Evolutionary conservation across 2,797 vertebrate species (phyloP).

Genomic region (Scomberomorus guttatus): DNA sequence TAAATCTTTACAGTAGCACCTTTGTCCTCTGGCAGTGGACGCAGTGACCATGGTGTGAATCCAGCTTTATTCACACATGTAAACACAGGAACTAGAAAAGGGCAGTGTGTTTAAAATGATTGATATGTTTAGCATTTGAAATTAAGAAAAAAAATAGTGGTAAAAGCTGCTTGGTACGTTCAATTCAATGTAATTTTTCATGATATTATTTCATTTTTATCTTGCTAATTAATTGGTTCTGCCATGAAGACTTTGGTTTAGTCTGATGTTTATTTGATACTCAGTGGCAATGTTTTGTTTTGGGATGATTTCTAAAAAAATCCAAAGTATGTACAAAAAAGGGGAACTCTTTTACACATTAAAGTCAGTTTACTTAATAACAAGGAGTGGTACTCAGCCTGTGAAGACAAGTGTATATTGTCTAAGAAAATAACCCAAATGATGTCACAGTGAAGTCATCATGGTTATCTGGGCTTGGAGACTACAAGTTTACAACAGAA

Average conservation of each 20-base stretch:
- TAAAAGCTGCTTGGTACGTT: neutral
- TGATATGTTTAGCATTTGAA: neutral
- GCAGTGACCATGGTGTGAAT: neutral
- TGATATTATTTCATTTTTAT: neutral
- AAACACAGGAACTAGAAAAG: neutral
- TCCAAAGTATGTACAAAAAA: neutral
- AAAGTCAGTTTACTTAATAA: neutral
- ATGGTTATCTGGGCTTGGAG: neutral
- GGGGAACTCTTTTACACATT: neutral
- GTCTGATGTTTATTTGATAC: neutral
- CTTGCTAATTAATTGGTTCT: neutral
- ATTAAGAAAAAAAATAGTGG: neutral
- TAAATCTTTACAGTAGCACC: slow-evolving; percentile 20
- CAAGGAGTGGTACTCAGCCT: neutral
- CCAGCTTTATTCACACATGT: slow-evolving; percentile 4
- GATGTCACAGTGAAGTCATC: neutral
- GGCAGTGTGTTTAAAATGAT: neutral
- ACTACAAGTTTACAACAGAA: neutral
- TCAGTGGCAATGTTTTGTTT: neutral
- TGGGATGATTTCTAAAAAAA: neutral
- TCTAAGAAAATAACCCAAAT: neutral
- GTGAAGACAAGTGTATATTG: neutral
- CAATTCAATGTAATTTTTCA: neutral
- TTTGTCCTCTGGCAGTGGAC: slow-evolving; percentile 28
- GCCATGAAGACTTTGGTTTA: neutral